A percentile compares a stretch with the other conserved stretches of the same genome.
These are phyloP conservation scores for Pseudanteris insignis DNA, from an alignment of 2,888 invertebrate genomes.

Conservation along the genomic window DNA sequence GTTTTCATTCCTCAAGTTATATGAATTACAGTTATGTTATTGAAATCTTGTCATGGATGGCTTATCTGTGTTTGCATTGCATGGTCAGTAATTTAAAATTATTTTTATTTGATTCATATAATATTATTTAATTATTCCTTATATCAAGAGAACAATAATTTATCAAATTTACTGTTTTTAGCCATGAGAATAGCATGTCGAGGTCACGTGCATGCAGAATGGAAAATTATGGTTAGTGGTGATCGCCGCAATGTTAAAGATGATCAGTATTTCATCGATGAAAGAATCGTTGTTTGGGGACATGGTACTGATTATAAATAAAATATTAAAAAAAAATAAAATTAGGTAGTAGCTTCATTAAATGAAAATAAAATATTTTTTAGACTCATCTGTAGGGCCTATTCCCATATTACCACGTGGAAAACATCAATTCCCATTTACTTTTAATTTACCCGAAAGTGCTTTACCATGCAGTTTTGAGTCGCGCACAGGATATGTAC, in stretches of 20 bases:
- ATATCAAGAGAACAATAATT: no score
- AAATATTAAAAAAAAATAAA: no score
- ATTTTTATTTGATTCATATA: slow-evolving; percentile 3
- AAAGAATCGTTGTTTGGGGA: slow-evolving; percentile 78
- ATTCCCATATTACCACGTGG: slow-evolving; percentile 77
- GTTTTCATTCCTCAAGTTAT: slow-evolving; percentile 30
- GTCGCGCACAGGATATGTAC: slow-evolving; percentile 76
- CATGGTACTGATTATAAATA: no score
- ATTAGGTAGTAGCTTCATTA: no score
- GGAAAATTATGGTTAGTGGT: slow-evolving; percentile 79
- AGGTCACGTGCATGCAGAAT: slow-evolving; percentile 80
- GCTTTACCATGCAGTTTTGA: slow-evolving; percentile 81
- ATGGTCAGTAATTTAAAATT: slow-evolving; percentile 28
- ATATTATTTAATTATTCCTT: background rate
- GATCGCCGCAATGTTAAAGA: slow-evolving; percentile 78
- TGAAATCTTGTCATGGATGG: slow-evolving; percentile 25
- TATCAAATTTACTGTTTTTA: slow-evolving; percentile 51
- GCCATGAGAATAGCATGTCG: slow-evolving; percentile 76
- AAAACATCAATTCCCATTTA: slow-evolving; percentile 75
- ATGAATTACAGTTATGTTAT: slow-evolving; percentile 34
- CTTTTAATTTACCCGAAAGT: slow-evolving; percentile 77
- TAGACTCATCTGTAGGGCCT: slow-evolving; percentile 70
- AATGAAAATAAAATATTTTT: slow-evolving; percentile 37
- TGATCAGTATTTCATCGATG: slow-evolving; percentile 81
- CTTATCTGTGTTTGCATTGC: slow-evolving; percentile 20